phyloP scores from a whole-genome alignment of 2,113 vertebrate species.

The Crotalus horridus region DNA sequence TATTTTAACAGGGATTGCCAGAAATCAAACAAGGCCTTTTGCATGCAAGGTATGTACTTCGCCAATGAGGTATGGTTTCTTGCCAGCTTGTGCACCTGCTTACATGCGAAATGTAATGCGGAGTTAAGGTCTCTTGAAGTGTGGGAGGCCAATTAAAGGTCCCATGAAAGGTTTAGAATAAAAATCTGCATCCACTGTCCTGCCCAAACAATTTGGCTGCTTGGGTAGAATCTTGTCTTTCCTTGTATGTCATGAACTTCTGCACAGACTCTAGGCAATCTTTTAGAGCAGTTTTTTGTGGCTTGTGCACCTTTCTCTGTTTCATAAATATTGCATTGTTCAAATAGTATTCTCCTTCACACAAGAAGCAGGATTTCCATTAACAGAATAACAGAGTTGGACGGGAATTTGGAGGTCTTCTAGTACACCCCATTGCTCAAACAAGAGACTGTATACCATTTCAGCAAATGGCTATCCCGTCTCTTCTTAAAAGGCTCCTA shows the following conservation, averaged over 20 bases:
- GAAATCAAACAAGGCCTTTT: neutral
- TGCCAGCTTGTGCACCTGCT: neutral
- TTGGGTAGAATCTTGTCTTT: neutral
- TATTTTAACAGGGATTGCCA: neutral
- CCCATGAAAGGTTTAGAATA: neutral
- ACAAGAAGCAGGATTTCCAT: neutral
- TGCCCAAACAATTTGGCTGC: neutral
- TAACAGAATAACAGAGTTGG: neutral
- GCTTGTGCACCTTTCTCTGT: neutral
- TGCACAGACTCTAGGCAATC: neutral
- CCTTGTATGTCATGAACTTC: neutral
- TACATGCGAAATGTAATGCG: neutral
- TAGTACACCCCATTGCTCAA: neutral
- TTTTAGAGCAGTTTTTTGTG: neutral
- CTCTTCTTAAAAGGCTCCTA: neutral
- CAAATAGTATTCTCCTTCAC: neutral
- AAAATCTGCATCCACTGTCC: neutral
- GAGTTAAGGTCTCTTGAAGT: neutral
- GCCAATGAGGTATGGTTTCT: neutral
- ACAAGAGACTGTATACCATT: too few species aligned
- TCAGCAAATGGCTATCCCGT: neutral
- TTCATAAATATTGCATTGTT: neutral
- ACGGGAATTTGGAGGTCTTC: neutral
- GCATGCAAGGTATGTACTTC: neutral
- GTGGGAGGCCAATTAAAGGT: neutral